A percentile compares a stretch with the other conserved stretches of the same genome.
phyloP scores from a whole-genome alignment of 1,140 invertebrate species.

The Anagrus nilaparvatae region DNA sequence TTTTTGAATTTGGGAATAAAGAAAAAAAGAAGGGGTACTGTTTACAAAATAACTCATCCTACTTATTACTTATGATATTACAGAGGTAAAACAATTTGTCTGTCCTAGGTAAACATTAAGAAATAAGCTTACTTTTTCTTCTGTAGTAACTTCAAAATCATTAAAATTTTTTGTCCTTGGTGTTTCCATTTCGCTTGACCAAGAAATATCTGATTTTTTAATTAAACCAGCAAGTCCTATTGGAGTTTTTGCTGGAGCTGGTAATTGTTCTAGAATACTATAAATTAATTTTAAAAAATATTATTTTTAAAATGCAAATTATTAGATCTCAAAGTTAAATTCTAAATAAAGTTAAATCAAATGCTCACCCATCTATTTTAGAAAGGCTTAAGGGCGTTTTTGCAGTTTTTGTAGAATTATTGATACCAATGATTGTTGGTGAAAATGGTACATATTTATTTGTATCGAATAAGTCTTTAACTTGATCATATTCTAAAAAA shows the following conservation, averaged over 20 bases:
- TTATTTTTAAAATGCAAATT: too few relatives aligned
- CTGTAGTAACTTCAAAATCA: too few relatives aligned
- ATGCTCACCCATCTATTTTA: conserved; percentile 12
- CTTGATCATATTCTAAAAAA: conserved; percentile 21
- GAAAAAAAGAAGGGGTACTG: too few relatives aligned
- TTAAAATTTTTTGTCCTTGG: too few relatives aligned
- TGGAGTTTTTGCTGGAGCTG: conserved; percentile 27
- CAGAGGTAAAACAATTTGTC: too few relatives aligned
- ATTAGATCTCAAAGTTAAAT: background rate
- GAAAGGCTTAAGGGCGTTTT: conserved; percentile 15
- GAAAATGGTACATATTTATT: too few relatives aligned
- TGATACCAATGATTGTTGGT: conserved; percentile 6
- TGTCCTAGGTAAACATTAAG: too few relatives aligned
- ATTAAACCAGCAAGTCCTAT: conserved; percentile 28
- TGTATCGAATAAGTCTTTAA: too few relatives aligned
- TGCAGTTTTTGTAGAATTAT: conserved; percentile 13
- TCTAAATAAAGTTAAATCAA: background rate
- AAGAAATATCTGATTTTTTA: conserved; percentile 25
- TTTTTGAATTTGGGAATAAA: too few relatives aligned
- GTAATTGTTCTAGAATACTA: conserved; percentile 21
- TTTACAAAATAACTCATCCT: too few relatives aligned
- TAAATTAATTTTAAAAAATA: background rate
- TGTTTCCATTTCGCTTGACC: conserved; percentile 34
- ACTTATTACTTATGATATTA: too few relatives aligned
- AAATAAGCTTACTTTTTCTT: too few relatives aligned